Evolutionary conservation across 2,113 vertebrate species (phyloP).

Genomic region (Lontra canadensis): DNA sequence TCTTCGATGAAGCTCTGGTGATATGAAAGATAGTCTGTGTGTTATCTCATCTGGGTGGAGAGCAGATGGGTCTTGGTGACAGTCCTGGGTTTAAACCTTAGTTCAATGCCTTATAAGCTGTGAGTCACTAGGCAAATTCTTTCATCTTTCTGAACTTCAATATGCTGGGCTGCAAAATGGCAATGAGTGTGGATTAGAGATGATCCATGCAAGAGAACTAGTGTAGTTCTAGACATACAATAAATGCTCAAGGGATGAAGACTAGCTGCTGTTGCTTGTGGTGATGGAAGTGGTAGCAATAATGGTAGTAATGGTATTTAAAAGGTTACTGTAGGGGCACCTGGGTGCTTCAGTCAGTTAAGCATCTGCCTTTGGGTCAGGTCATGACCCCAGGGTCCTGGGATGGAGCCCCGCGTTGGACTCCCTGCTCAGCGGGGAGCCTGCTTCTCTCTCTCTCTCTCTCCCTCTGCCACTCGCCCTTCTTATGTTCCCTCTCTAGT

Average conservation of each 20-base stretch:
- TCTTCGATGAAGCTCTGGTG: not conserved
- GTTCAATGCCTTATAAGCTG: not conserved
- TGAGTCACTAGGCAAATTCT: not conserved
- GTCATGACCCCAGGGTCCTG: not conserved
- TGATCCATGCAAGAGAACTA: not conserved
- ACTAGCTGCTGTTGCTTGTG: not conserved
- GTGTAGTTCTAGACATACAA: not conserved
- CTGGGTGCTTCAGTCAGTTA: not conserved
- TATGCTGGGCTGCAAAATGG: not conserved
- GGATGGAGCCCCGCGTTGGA: not conserved
- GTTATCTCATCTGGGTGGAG: not conserved
- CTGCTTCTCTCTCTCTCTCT: not conserved
- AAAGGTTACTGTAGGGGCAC: not conserved
- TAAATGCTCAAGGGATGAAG: not conserved
- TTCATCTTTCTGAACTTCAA: not conserved
- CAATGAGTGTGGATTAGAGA: not conserved
- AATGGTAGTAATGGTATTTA: not conserved
- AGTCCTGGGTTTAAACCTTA: conserved; percentile 3
- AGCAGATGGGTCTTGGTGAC: not conserved
- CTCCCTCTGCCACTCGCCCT: not conserved
- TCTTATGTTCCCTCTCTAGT: not conserved
- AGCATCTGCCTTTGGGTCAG: not conserved
- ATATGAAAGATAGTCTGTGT: not conserved
- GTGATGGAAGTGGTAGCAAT: not conserved
- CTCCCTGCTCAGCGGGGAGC: not conserved